Conservation (phyloP, 2,888 invertebrate genomes). For the Hermaeophaga mercurialis region DNA sequence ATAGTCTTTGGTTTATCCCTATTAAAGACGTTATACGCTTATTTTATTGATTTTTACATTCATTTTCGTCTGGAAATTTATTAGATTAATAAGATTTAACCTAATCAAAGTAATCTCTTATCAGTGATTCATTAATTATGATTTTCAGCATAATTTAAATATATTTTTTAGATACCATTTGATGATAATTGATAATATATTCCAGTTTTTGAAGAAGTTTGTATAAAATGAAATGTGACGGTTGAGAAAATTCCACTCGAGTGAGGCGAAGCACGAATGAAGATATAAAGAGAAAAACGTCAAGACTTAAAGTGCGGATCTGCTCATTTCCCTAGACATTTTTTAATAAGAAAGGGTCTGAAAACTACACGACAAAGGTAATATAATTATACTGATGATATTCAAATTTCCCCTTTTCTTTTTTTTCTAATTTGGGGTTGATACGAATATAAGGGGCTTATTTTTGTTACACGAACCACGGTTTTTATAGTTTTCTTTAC, state of each 20-base stretch:
- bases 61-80: no score
- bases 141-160: no score
- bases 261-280: background rate
- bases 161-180: no score
- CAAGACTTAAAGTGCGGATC: conserved; percentile 4
- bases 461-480: background rate
- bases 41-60: no score
- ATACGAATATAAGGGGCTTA: background rate
- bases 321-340: background rate
- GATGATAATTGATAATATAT: no score
- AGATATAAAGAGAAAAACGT: conserved; percentile 9
- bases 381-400: conserved; percentile 16
- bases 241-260: background rate
- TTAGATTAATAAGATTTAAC: no score
- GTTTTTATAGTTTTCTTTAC: background rate
- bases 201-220: no score
- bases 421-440: conserved; percentile 3
- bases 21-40: no score
- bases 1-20: no score
- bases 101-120: no score
- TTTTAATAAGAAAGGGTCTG: conserved; percentile 19
- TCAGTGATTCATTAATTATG: no score
- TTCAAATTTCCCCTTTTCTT: background rate
- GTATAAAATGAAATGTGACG: background rate
- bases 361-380: conserved; percentile 16